Percentiles rank a stretch among this genome's conserved stretches.
phyloP scores from a whole-genome alignment of 2,888 invertebrate species.

The Argyra leucocephala region DNA sequence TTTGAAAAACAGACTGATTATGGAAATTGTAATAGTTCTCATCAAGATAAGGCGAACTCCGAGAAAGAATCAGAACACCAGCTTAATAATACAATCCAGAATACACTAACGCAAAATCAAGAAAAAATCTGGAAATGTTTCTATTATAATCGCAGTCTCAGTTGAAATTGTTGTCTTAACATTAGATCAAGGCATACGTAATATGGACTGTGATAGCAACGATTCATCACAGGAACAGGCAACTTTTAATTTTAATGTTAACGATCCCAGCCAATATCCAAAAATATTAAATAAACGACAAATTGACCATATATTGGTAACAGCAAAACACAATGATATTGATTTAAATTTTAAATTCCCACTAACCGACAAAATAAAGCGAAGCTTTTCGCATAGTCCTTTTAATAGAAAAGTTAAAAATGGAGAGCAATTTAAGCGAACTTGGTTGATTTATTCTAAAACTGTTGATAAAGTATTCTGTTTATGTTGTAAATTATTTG shows the following conservation, averaged over 20 bases:
- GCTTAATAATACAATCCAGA: not conserved
- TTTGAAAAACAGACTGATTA: no score
- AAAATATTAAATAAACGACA: constrained; percentile 9
- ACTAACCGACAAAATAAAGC: not conserved
- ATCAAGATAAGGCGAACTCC: no score
- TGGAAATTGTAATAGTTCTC: no score
- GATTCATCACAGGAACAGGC: constrained; percentile 7
- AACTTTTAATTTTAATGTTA: constrained; percentile 9
- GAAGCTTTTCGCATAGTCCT: not conserved
- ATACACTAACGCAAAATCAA: not conserved
- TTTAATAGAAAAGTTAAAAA: constrained; percentile 8
- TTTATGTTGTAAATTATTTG: constrained; percentile 8
- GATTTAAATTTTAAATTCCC: constrained; percentile 9
- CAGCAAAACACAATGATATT: constrained; percentile 9
- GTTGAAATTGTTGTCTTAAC: not conserved
- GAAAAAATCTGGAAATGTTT: no score
- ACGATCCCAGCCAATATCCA: constrained; percentile 5
- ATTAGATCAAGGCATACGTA: constrained; percentile 8
- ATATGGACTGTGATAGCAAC: constrained; percentile 7
- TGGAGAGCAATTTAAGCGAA: constrained; percentile 8
- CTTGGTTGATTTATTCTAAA: constrained; percentile 8
- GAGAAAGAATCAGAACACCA: no score
- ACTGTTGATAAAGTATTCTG: constrained; percentile 9
- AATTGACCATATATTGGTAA: no score
- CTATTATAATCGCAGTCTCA: no score